These are phyloP conservation scores for Passer montanus DNA, from an alignment of 2,113 vertebrate species.

Conservation along the genomic window DNA sequence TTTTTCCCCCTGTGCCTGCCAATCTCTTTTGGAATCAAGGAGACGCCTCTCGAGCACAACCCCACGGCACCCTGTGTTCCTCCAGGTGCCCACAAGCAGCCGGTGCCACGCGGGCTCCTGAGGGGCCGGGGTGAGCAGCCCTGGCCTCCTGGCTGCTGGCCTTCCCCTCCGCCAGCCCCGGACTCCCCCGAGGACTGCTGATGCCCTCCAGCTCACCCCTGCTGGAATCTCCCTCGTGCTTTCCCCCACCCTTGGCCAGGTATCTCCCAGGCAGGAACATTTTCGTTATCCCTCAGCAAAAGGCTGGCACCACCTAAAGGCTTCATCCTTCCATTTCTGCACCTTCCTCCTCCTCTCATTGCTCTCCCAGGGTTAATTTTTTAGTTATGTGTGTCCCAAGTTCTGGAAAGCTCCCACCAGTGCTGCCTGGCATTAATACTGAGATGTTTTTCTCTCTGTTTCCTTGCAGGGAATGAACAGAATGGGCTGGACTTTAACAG, in stretches of 20 bases:
- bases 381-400: background rate
- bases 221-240: slow-evolving; percentile 1
- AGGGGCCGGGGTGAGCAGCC: background rate
- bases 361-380: background rate
- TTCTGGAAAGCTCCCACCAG: background rate
- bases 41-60: slow-evolving; percentile 57
- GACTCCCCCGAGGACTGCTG: background rate
- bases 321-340: background rate
- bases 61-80: slow-evolving; percentile 56
- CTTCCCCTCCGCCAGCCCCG: background rate
- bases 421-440: background rate
- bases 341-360: background rate
- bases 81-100: background rate
- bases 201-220: background rate
- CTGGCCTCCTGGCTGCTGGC: background rate
- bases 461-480: slow-evolving; percentile 80
- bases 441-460: slow-evolving; percentile 35
- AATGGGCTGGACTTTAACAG: slow-evolving; percentile 89
- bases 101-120: background rate
- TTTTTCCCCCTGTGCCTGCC: slow-evolving; percentile 63
- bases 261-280: background rate
- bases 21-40: slow-evolving; percentile 67
- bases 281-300: background rate
- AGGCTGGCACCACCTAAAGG: background rate
- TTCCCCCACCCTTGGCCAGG: background rate